Percentiles rank a stretch among this genome's conserved stretches.
Conservation (phyloP, 2,888 invertebrate genomes). For the Bellardia bayeri region DNA sequence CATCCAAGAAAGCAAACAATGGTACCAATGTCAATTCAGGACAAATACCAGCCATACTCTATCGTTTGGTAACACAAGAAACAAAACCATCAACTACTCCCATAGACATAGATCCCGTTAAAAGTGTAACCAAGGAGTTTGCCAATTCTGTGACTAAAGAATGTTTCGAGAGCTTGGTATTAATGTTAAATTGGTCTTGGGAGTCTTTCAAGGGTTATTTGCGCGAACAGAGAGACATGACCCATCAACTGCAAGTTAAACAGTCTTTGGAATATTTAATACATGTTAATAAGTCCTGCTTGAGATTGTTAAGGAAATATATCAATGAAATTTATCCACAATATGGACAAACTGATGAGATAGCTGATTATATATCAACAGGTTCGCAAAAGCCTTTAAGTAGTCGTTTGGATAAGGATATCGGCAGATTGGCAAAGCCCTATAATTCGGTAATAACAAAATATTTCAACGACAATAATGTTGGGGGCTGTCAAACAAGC, state of each 20-base stretch:
- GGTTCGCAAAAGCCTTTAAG: constrained; percentile 51
- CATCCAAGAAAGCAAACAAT: constrained; percentile 98
- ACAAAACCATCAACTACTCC: constrained; percentile 86
- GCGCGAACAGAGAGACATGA: constrained; percentile 85
- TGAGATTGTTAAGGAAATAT: constrained; percentile 92
- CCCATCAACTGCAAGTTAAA: constrained; percentile 85
- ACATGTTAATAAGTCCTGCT: constrained; percentile 93
- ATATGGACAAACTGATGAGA: constrained; percentile 83
- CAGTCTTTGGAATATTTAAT: constrained; percentile 93
- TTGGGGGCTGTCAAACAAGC: constrained; percentile 57
- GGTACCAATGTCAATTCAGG: constrained; percentile 99
- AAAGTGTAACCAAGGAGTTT: constrained; percentile 93
- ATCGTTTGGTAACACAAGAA: constrained; percentile 89
- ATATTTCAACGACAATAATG: constrained; percentile 64
- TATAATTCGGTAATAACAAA: constrained; percentile 41
- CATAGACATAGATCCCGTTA: constrained; percentile 89
- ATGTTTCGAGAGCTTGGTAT: constrained; percentile 93
- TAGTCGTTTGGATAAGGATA: constrained; percentile 34
- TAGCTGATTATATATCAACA: constrained; percentile 64
- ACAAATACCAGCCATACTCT: constrained; percentile 95
- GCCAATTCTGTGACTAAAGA: constrained; percentile 93
- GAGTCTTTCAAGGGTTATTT: constrained; percentile 91
- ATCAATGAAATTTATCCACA: constrained; percentile 96
- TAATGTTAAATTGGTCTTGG: constrained; percentile 96
- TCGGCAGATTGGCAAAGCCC: constrained; percentile 47